Percentiles rank a stretch among this genome's conserved stretches.
Conservation (phyloP, 2,888 invertebrate species). For the Brassicogethes aeneus region DNA sequence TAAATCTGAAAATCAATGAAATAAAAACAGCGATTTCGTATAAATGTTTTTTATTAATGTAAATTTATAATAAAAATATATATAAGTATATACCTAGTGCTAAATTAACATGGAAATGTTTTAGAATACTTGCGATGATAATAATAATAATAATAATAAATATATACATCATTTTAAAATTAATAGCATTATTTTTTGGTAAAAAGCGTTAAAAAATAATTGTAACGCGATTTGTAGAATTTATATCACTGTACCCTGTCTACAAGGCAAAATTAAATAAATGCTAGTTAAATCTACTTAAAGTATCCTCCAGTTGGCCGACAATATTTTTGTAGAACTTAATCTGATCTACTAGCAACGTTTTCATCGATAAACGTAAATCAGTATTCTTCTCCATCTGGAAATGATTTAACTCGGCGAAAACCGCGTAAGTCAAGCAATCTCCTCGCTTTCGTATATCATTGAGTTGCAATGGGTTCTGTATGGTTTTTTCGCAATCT, state of each 20-base stretch:
- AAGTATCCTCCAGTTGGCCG: slow-evolving; percentile 58
- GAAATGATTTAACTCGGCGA: slow-evolving; percentile 93
- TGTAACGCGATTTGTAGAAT: too few relatives aligned
- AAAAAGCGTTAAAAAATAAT: too few relatives aligned
- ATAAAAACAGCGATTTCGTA: too few relatives aligned
- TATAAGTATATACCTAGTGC: too few relatives aligned
- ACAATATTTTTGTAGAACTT: slow-evolving; percentile 84
- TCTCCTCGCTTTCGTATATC: slow-evolving; percentile 80
- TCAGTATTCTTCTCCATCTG: slow-evolving; percentile 79
- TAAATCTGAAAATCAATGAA: too few relatives aligned
- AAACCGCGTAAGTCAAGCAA: slow-evolving; percentile 82
- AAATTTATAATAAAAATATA: slow-evolving; percentile 1
- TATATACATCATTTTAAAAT: too few relatives aligned
- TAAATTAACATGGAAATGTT: too few relatives aligned
- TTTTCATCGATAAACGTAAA: slow-evolving; percentile 76
- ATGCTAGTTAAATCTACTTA: slow-evolving; percentile 39
- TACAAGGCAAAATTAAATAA: too few relatives aligned
- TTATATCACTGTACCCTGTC: too few relatives aligned
- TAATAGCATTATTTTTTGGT: too few relatives aligned
- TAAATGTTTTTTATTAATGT: background rate
- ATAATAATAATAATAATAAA: too few relatives aligned
- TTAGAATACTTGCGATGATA: too few relatives aligned
- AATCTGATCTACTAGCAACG: slow-evolving; percentile 81
- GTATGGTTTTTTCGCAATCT: slow-evolving; percentile 76
- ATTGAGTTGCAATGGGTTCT: slow-evolving; percentile 67